Evolutionary conservation across 2,113 vertebrate genomes (phyloP), one percentile per base, ranked within the genome.

Genomic region (Poeciliopsis occidentalis): DNA sequence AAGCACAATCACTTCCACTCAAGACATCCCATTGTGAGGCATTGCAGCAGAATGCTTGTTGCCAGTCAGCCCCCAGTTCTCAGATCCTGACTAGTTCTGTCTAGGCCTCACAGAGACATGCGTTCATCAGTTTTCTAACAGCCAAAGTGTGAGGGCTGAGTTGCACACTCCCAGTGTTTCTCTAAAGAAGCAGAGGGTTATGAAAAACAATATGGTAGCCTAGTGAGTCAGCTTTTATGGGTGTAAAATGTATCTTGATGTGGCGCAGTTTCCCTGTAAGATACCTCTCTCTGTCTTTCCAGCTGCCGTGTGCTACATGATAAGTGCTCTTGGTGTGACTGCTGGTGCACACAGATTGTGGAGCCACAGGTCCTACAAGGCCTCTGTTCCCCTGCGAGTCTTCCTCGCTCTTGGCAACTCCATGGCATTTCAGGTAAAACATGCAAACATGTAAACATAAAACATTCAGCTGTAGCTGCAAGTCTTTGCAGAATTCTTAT

Each of bases 321-420:
- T 94, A 47, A 95, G 95, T 27, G 95, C 95, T 54, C 88, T 97
- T 60, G 96, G 97, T 8, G 90, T 99, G 69, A 97, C 96, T 2
- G 97, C 96, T 1, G 97, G 97, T 54, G 95, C 94, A 12, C 97
- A 99, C 85, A 96, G 97, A 62, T 94, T 99, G 69, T 99, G 96
- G 97, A 98, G 97, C 79, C 98, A 99, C 87, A 94, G 96, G 34
- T 94, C 95, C 76, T 98, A 97, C 86, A 98, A 97, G 90, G 97
- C 96, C 7, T 92, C 94, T 0, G 73, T 96, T 75, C 97, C 97
- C 19, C 92, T 99, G 72, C 71, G 94, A 51, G 37, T 97, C 87
- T 95, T 97, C 86, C 88, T 98, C 60, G 93, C 96, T 8, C 65
- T 96, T 15, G 92, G 76, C 63, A 97, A 96, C 90, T 96, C 97